Evolutionary conservation across 1,140 invertebrate genomes (phyloP), one percentile per base, ranked within the genome.

Genomic region (Sinella curviseta): DNA sequence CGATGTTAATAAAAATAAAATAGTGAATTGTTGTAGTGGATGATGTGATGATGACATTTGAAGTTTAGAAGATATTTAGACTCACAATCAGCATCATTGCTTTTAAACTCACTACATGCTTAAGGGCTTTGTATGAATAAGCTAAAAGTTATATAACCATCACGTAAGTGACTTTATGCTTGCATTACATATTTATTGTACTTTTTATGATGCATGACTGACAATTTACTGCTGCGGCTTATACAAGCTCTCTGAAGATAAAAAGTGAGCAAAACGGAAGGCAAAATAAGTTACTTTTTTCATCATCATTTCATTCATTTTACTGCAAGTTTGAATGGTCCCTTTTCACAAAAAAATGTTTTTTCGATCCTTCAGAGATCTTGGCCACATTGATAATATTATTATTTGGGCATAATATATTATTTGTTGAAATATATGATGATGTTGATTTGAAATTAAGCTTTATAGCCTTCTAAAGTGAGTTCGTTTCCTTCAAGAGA

Each of bases 141-240:
- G n/a, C n/a, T n/a, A n/a, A n/a, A n/a, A n/a, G n/a, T n/a, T n/a
- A n/a, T n/a, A n/a, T n/a, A n/a, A 12, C 39, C 39, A 48, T 48
- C 39, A 8, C 39, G 39, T 48, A 8, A 12, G 8, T 48, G 8
- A 48, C 39, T 48, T 8, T n/a, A 60, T 8, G 8, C 8, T 60
- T n/a, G 12, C 4, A 60, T 14, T 60, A 4, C 57, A 60, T 26
- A 26, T 70, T 70, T 33, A 24, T 17, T 30, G 30, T 24, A 33
- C 8, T n/a, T 70, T 70, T 70, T 70, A 70, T 70, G 65, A 33
- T 33, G 65, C 65, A 70, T 70, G 65, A 70, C 65, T 70, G 65
- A 70, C 65, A 70, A 70, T 70, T 70, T 33, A 70, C 26, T 70
- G 26, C 8, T 16, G 26, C 12, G 30, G 65, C 65, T 70, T 70